Evolutionary conservation across 1,140 invertebrate genomes (phyloP).

Genomic region (Drosophila takahashii): DNA sequence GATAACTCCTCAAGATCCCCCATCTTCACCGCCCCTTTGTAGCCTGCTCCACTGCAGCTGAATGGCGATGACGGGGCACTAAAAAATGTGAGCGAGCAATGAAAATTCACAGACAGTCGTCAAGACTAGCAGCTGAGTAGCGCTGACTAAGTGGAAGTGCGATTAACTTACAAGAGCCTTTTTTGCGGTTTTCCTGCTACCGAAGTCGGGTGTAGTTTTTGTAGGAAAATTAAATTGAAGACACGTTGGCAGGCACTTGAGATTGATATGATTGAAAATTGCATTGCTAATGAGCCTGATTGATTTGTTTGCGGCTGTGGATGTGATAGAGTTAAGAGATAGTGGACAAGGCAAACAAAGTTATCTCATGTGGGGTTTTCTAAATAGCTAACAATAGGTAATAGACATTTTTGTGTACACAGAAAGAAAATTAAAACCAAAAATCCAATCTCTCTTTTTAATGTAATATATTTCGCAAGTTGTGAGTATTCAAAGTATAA

Average conservation of each 20-base stretch:
- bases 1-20: conserved; percentile 17
- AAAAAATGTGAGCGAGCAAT: conserved; percentile 31
- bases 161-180: conserved; percentile 54
- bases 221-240: conserved; percentile 37
- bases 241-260: conserved; percentile 20
- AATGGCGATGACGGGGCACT: conserved; percentile 36
- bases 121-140: conserved; percentile 38
- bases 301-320: conserved; percentile 32
- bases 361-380: conserved; percentile 1
- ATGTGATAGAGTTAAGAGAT: neutral
- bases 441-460: no score
- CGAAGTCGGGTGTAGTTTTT: conserved; percentile 21
- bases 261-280: conserved; percentile 36
- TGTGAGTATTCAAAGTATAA: no score
- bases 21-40: conserved; percentile 4
- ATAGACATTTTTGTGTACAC: neutral
- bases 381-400: neutral
- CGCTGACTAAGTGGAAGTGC: conserved; percentile 58
- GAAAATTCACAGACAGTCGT: conserved; percentile 11
- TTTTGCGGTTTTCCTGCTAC: conserved; percentile 35
- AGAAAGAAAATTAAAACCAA: neutral
- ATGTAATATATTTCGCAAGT: neutral
- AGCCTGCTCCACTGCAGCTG: conserved; percentile 14
- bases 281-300: conserved; percentile 34
- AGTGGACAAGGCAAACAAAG: neutral